phyloP scores from a whole-genome alignment of 1,140 invertebrate species.

The Megalopta genalis region DNA sequence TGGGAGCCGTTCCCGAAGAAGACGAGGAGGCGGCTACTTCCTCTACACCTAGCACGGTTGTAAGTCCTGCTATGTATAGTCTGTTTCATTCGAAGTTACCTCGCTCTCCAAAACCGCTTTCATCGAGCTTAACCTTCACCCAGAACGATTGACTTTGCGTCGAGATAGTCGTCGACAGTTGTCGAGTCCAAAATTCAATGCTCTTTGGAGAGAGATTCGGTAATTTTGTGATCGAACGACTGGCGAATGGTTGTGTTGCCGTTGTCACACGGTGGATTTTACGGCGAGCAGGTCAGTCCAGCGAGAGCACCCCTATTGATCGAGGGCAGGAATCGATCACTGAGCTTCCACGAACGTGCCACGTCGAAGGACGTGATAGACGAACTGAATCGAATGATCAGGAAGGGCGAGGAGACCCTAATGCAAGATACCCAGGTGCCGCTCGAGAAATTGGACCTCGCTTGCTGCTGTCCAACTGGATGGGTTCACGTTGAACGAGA shows the following conservation, averaged over 20 bases:
- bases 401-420: slow-evolving; percentile 80
- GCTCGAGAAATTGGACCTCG: slow-evolving; percentile 81
- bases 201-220: too few relatives aligned
- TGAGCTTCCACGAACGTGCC: slow-evolving; percentile 86
- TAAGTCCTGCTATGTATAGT: slow-evolving; percentile 52
- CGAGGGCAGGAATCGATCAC: slow-evolving; percentile 73
- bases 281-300: slow-evolving; percentile 66
- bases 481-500: slow-evolving; percentile 89
- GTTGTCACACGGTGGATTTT: background rate
- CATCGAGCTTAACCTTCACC: too few relatives aligned
- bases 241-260: too few relatives aligned
- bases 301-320: slow-evolving; percentile 69
- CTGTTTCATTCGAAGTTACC: too few relatives aligned
- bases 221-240: too few relatives aligned
- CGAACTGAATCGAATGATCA: slow-evolving; percentile 87
- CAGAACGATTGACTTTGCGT: too few relatives aligned
- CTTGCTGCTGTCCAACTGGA: slow-evolving; percentile 86
- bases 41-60: slow-evolving; percentile 83
- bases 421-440: slow-evolving; percentile 65
- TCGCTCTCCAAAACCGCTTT: too few relatives aligned
- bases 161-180: too few relatives aligned
- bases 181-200: too few relatives aligned
- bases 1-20: slow-evolving; percentile 84
- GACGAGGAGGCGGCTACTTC: slow-evolving; percentile 82
- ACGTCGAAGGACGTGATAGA: slow-evolving; percentile 89